Conservation (phyloP, 2,797 vertebrate genomes). For the Chloroceryle inda region DNA sequence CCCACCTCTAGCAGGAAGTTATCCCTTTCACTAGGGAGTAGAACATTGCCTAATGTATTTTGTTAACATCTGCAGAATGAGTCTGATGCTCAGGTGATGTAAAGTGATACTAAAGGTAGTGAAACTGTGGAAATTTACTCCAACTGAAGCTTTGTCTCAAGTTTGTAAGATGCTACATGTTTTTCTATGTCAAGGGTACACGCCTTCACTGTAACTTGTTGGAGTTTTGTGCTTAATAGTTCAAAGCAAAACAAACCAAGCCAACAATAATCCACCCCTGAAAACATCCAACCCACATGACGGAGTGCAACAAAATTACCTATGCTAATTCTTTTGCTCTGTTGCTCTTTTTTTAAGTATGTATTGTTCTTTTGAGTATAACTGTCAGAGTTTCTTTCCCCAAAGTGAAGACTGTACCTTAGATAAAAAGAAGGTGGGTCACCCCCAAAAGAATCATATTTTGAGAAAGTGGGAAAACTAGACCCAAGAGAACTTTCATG, state of each 20-base stretch:
- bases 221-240: background rate
- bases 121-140: background rate
- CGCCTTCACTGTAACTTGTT: background rate
- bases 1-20: background rate
- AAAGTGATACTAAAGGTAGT: background rate
- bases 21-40: background rate
- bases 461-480: background rate
- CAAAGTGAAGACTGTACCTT: background rate
- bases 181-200: background rate
- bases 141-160: background rate
- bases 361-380: background rate
- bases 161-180: background rate
- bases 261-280: background rate
- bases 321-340: background rate
- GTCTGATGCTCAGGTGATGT: background rate
- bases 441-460: background rate
- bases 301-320: background rate
- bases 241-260: background rate
- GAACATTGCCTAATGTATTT: background rate
- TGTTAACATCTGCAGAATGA: background rate
- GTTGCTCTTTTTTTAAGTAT: background rate
- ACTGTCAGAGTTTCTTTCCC: background rate
- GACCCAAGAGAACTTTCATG: background rate
- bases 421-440: background rate
- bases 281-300: background rate